Conservation (phyloP, 2,113 vertebrate genomes). For the Procavia capensis region DNA sequence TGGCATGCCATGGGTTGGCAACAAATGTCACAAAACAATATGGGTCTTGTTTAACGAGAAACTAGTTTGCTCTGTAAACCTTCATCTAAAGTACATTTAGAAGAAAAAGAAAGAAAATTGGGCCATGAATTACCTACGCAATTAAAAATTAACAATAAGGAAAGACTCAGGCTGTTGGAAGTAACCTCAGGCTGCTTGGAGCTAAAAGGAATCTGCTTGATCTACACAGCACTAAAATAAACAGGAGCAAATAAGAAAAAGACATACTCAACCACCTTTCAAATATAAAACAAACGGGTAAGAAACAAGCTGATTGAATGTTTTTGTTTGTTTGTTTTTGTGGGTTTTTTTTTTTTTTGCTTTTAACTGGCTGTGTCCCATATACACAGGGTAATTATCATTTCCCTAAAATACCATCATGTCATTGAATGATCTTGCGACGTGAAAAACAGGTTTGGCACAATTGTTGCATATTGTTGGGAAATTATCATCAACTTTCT, state of each 20-base stretch:
- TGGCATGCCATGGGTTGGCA: too few species aligned
- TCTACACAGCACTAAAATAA: background rate
- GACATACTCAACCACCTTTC: background rate
- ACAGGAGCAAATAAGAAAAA: background rate
- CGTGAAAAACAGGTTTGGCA: slow-evolving; percentile 51
- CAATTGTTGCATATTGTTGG: slow-evolving; percentile 62
- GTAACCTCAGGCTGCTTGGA: background rate
- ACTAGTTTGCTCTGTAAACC: too few species aligned
- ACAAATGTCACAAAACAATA: too few species aligned
- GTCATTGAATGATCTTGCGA: background rate
- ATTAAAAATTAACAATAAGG: slow-evolving; percentile 42
- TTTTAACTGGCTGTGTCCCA: slow-evolving; percentile 30
- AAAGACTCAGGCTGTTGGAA: background rate
- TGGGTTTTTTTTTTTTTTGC: background rate
- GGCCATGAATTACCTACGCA: background rate
- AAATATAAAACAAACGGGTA: background rate
- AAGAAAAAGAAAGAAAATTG: background rate
- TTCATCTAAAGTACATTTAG: too few species aligned
- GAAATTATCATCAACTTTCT: slow-evolving; percentile 80
- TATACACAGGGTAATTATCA: slow-evolving; percentile 47
- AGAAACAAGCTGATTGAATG: background rate
- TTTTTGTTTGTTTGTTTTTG: background rate
- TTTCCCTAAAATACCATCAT: slow-evolving; percentile 31
- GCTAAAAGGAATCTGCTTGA: background rate
- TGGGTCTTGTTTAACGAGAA: too few species aligned